phyloP scores from a whole-genome alignment of 2,888 invertebrate genomes.

The Alviniconcha strummeri region DNA sequence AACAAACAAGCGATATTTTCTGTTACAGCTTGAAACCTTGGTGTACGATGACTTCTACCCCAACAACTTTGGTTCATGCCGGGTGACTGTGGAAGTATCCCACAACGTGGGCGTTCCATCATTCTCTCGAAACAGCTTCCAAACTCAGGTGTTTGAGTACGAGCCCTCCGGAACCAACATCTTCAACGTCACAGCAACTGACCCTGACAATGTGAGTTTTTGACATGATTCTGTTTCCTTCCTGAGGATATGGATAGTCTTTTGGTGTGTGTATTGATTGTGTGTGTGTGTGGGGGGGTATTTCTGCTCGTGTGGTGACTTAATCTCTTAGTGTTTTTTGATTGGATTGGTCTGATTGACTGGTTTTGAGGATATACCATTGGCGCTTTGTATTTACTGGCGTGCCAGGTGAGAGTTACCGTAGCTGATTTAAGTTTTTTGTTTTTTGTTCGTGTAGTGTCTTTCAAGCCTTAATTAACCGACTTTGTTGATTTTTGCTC shows the following conservation, averaged over 20 bases:
- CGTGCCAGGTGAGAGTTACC: too few species aligned
- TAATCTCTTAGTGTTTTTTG: too few species aligned
- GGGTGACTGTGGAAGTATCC: conserved; percentile 53
- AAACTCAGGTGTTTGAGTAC: conserved; percentile 54
- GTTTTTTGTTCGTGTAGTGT: too few species aligned
- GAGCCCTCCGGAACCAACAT: conserved; percentile 51
- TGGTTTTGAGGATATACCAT: too few species aligned
- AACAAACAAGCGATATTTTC: background rate
- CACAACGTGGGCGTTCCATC: conserved; percentile 51
- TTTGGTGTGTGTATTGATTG: too few species aligned
- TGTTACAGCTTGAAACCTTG: conserved; percentile 48
- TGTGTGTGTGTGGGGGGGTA: background rate
- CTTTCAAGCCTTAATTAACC: too few species aligned
- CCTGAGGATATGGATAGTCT: too few species aligned
- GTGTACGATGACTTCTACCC: conserved; percentile 60
- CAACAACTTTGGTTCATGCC: conserved; percentile 51
- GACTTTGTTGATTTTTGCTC: too few species aligned
- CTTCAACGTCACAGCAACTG: conserved; percentile 59
- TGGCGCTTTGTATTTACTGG: too few species aligned
- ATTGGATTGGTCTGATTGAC: too few species aligned
- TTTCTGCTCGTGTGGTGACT: background rate
- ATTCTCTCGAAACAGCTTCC: conserved; percentile 42
- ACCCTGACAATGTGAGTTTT: conserved; percentile 60
- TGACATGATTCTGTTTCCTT: too few species aligned
- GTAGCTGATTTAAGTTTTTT: too few species aligned